Base-by-base conservation (phyloP, 2,797 vertebrate genomes). In the Cynopterus sphinx region DNA sequence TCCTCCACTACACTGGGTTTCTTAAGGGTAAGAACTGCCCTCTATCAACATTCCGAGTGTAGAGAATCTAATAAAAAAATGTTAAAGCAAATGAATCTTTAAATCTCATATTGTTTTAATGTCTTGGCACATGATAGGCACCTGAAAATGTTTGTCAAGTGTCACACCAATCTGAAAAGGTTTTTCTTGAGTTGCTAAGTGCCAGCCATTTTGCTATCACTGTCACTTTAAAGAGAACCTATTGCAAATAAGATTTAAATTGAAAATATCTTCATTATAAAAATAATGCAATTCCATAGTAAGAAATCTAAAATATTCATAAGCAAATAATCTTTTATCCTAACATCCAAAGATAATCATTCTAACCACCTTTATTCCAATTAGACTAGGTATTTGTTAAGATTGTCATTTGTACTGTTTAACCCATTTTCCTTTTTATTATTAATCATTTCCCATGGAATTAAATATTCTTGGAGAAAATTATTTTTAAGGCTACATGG, bases 401-500 rank as follows among this genome's bases (percentile, higher is more conserved):
- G 74, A 85, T 28, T 39, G 8, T 77, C 59, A 85, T 57, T 90
- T 33, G 9, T 73, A 83, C 33, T 28, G 26, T 16, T 73, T 90
- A 67, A 43, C 6, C 26, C 75, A 16, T 77, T 81, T 82, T 49
- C 46, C 15, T 49, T 49, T 49, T 49, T 49, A 49, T 49, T 16
- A 49, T 68, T 67, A 86, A 70, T 6, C 36, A 93, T 89, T 85
- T 43, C 16, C 57, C 46, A 81, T 7, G 15, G n/a, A 93, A 95
- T 84, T 68, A 93, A 97, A 81, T 46, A 77, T 71, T 87, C 43
- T 74, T 51, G 84, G 46, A 85, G 55, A 86, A 94, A 86, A 88
- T 63, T 7, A 49, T 41, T 83, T 90, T 73, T 74, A 96, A 89
- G 43, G 39, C 43, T 74, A 39, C 31, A 36, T 19, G 41, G 39